These are phyloP conservation scores for Leptogaster cylindrica DNA, from an alignment of 2,888 invertebrate genomes.

Conservation along the genomic window DNA sequence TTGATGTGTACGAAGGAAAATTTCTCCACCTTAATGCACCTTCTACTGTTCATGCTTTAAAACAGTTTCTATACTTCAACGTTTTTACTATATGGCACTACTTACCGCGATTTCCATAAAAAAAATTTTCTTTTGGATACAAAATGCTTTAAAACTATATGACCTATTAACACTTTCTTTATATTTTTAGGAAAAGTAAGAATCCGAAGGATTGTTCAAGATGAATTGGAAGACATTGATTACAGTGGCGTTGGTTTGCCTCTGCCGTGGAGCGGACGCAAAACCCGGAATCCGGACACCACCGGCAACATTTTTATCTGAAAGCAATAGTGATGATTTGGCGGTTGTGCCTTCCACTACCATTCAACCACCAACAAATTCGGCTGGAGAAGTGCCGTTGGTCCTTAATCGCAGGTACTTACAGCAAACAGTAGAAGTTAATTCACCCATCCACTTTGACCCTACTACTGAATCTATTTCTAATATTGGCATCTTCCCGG, in stretches of 20 bases:
- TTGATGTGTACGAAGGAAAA: too few species aligned
- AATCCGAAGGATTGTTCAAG: background rate
- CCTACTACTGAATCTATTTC: background rate
- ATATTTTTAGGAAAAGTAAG: constrained; percentile 21
- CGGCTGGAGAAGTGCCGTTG: constrained; percentile 21
- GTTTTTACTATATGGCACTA: too few species aligned
- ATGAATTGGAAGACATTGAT: constrained; percentile 35
- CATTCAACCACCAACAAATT: background rate
- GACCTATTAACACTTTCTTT: background rate
- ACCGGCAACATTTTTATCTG: constrained; percentile 39
- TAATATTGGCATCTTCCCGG: constrained; percentile 34
- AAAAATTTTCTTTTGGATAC: too few species aligned
- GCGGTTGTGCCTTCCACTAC: background rate
- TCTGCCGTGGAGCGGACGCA: background rate
- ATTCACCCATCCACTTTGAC: background rate
- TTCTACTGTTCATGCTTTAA: too few species aligned
- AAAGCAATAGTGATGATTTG: constrained; percentile 5
- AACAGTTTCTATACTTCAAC: too few species aligned
- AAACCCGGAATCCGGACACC: constrained; percentile 44
- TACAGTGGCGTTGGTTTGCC: background rate
- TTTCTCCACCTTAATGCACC: too few species aligned
- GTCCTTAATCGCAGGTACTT: constrained; percentile 48
- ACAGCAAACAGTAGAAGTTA: constrained; percentile 31
- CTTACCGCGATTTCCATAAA: too few species aligned
- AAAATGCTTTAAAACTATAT: too few species aligned